Base-by-base conservation (phyloP, 2,888 invertebrate genomes). In the Lithosia quadra region DNA sequence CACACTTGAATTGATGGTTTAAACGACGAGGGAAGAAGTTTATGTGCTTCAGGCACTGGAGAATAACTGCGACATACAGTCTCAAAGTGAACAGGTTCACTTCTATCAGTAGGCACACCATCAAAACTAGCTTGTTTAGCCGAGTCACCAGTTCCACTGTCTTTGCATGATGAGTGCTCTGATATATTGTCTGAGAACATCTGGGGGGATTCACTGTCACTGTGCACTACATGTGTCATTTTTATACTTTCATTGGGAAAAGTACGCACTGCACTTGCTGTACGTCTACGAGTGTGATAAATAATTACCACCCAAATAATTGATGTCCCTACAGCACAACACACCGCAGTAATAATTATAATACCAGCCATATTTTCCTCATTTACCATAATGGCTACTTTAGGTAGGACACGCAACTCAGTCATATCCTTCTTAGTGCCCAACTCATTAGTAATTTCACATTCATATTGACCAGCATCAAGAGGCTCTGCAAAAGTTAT, bases 231-330 rank as follows among this genome's bases (percentile, higher is more conserved):
- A 90, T 92, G 93, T 82, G 92, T 94, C 93, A 94, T 93, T 90
- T 93, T 93, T 80, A 92, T 91, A 87, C 88, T 90, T 86, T 94
- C 93, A 76, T 93, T 86, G 73, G 93, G 92, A 86, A 89, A 95
- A 62, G 90, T 90, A 72, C 91, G 93, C 76, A 95, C 92, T 67
- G 95, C 89, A 73, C 95, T 91, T 61, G 95, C 95, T 90, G 96
- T 94, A 43, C 96, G 96, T 90, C 97, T 96, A 74, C 98, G 95
- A 7, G 98, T 98, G 86, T 98, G 97, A 90, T 98, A 98, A 83
- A 98, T 98, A 75, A 98, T 98, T 67, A 98, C 97, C 63, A 98
- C 98, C 98, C 99, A 99, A 65, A 98, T 96, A 21, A 98, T 96
- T 0, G 98, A 98, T 10, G 98, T 99, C n/a, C 97, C 97, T 21